Evolutionary conservation across 2,113 vertebrate species (phyloP).

Genomic region (Saimiri boliviensis): DNA sequence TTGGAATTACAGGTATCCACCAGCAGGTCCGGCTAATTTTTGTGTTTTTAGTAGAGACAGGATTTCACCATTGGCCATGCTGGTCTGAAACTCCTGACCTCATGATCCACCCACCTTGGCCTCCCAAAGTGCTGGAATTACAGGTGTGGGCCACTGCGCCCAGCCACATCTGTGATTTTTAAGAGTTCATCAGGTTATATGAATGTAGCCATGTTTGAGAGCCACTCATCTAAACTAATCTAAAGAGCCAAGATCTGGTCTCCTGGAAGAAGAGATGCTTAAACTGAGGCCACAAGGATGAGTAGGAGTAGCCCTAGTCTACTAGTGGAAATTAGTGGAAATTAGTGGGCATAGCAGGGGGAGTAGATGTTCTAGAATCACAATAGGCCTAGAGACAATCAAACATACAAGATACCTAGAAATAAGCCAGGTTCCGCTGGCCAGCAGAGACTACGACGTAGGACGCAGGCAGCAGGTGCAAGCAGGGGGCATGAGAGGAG

Average conservation of each 20-base stretch:
- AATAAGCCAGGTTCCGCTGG: not conserved
- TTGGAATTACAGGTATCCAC: too few relatives aligned
- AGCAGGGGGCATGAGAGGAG: fast-evolving
- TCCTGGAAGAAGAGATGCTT: not conserved
- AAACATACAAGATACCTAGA: not conserved
- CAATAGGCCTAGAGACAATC: not conserved
- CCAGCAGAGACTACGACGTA: not conserved
- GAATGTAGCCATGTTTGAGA: not conserved
- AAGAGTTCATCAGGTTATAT: not conserved
- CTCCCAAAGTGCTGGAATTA: too few relatives aligned
- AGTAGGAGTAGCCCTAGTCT: not conserved
- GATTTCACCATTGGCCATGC: too few relatives aligned
- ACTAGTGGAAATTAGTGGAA: not conserved
- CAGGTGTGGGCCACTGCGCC: too few relatives aligned
- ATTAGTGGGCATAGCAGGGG: fast-evolving
- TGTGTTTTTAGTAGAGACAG: too few relatives aligned
- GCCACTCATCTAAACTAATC: not conserved
- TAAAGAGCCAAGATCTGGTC: not conserved
- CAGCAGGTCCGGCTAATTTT: too few relatives aligned
- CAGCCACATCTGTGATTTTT: not conserved
- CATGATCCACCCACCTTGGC: too few relatives aligned
- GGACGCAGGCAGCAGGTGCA: not conserved
- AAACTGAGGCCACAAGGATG: not conserved
- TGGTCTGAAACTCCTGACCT: too few relatives aligned
- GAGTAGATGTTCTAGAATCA: not conserved